phyloP scores from a whole-genome alignment of 2,888 invertebrate species.

The Ephialtes manifestator region DNA sequence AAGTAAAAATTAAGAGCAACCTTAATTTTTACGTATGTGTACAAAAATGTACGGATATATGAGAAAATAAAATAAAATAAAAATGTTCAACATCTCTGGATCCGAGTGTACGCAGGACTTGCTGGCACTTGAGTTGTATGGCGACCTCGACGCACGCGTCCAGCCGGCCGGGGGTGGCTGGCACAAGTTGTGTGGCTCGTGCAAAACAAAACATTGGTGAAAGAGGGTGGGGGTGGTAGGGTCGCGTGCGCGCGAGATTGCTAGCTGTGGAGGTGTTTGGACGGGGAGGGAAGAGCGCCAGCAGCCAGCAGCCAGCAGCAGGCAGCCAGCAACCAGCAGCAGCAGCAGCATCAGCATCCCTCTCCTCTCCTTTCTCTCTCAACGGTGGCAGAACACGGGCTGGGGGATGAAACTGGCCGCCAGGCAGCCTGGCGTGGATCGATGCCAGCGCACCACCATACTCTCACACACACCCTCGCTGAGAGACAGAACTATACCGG shows the following conservation, averaged over 20 bases:
- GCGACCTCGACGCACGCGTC: slow-evolving; percentile 29
- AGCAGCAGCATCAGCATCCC: slow-evolving; percentile 58
- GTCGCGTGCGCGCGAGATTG: slow-evolving; percentile 52
- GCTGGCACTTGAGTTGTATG: slow-evolving; percentile 30
- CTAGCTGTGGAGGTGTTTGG: slow-evolving; percentile 50
- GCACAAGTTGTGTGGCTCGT: slow-evolving; percentile 59
- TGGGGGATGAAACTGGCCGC: slow-evolving; percentile 79
- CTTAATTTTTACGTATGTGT: too few species aligned
- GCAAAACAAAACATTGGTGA: slow-evolving; percentile 64
- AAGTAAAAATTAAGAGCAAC: too few species aligned
- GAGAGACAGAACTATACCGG: slow-evolving; percentile 35
- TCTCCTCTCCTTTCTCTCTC: slow-evolving; percentile 41
- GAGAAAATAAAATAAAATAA: not conserved
- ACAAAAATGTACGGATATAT: not conserved
- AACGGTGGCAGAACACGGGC: slow-evolving; percentile 71
- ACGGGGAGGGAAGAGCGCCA: slow-evolving; percentile 55
- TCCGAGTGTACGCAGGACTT: slow-evolving; percentile 11
- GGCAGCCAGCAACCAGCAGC: slow-evolving; percentile 56
- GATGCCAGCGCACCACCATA: slow-evolving; percentile 79
- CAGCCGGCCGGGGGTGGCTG: slow-evolving; percentile 61
- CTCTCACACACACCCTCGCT: slow-evolving; percentile 53
- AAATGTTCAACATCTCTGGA: not conserved
- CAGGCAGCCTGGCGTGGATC: slow-evolving; percentile 80
- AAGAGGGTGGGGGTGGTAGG: slow-evolving; percentile 33
- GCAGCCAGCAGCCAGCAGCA: slow-evolving; percentile 53